Evolutionary conservation across 2,113 vertebrate species (phyloP).

Genomic region (Prionailurus bengalensis): DNA sequence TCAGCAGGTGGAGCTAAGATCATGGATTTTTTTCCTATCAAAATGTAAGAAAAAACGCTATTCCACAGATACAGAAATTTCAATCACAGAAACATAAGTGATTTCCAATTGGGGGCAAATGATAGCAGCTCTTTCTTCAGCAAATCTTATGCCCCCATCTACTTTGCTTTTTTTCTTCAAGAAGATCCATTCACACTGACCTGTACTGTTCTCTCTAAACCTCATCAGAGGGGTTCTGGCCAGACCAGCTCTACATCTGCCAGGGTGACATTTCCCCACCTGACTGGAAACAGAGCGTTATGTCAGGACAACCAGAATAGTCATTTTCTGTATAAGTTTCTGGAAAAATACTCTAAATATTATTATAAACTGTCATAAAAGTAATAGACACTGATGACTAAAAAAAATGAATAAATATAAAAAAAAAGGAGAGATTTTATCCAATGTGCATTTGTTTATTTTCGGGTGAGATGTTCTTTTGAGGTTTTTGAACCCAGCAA

Average conservation of each 20-base stretch:
- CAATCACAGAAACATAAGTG: conserved; percentile 14
- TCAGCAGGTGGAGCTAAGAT: conserved; percentile 62
- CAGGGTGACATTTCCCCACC: rapidly evolving
- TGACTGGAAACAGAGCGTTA: rapidly evolving
- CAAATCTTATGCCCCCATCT: neutral
- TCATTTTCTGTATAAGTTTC: neutral
- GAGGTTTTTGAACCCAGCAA: neutral
- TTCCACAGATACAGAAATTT: neutral
- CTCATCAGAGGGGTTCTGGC: rapidly evolving
- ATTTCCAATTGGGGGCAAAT: neutral
- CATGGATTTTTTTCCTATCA: neutral
- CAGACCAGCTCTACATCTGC: too few relatives aligned
- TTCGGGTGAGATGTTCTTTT: neutral
- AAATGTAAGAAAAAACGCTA: neutral
- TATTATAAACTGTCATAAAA: neutral
- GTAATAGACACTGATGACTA: neutral
- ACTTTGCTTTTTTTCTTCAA: neutral
- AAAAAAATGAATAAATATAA: neutral
- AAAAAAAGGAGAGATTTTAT: neutral
- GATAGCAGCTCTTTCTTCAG: neutral
- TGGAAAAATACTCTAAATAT: neutral
- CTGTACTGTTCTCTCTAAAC: rapidly evolving
- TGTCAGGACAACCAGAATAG: neutral
- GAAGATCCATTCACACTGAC: neutral
- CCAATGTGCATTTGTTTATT: neutral